A percentile compares a stretch with the other conserved stretches of the same genome.
Evolutionary conservation across 2,113 vertebrate genomes (phyloP).

Genomic region (Nyctibius bracteatus): DNA sequence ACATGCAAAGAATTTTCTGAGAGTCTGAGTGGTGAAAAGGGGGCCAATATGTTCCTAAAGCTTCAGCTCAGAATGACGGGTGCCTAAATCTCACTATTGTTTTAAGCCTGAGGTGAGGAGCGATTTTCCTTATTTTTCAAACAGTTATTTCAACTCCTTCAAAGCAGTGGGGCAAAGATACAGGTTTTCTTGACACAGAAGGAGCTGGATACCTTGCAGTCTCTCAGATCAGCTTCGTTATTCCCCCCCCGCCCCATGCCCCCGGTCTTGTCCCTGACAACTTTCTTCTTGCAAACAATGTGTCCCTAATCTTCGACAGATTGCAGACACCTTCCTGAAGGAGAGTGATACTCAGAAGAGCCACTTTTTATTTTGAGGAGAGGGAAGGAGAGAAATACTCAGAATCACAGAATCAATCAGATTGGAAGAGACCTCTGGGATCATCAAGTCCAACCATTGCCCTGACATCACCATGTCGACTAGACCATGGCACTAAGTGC

Average conservation of each 20-base stretch:
- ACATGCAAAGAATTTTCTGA: conserved; percentile 9
- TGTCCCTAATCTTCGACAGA: neutral
- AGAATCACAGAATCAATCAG: too few relatives aligned
- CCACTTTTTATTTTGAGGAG: neutral
- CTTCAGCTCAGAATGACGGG: neutral
- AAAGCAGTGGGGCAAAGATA: neutral
- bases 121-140: neutral
- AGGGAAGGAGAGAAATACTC: neutral
- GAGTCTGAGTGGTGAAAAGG: neutral
- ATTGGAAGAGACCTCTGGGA: too few relatives aligned
- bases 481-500: too few relatives aligned
- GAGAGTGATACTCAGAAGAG: neutral
- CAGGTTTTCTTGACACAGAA: neutral
- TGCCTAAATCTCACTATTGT: neutral
- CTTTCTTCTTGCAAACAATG: neutral
- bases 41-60: conserved; percentile 5
- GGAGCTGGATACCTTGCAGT: neutral
- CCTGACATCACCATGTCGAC: too few relatives aligned
- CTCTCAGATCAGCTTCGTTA: neutral
- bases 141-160: neutral
- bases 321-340: neutral
- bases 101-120: neutral
- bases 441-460: too few relatives aligned
- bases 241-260: neutral
- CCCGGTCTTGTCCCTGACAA: neutral